These are phyloP conservation scores for Myrmecophaga tridactyla DNA, from an alignment of 2,113 vertebrate species.

Conservation along the genomic window DNA sequence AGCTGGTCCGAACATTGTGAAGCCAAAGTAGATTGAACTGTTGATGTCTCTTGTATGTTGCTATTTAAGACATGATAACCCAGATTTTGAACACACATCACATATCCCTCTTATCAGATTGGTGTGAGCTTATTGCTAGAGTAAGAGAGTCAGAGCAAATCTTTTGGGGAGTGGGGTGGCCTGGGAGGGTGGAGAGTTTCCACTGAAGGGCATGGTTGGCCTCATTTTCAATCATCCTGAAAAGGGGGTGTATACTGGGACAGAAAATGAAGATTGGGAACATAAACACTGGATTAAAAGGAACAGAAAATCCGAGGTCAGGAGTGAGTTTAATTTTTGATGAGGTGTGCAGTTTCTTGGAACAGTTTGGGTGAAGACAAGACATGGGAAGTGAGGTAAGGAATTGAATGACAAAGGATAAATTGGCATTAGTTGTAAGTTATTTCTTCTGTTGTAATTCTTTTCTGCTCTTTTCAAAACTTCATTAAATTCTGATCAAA, in stretches of 20 bases:
- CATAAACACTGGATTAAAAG: not conserved
- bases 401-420: not conserved
- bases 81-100: not conserved
- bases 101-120: not conserved
- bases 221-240: not conserved
- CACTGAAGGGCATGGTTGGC: not conserved
- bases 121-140: not conserved
- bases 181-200: not conserved
- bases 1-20: not conserved
- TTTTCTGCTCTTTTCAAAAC: not conserved
- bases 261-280: not conserved
- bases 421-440: not conserved
- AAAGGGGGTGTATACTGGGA: not conserved
- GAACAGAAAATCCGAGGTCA: not conserved
- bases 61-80: not conserved
- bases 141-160: not conserved
- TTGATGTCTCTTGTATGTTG: not conserved
- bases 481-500: not conserved
- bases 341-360: fast-evolving
- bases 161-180: fast-evolving
- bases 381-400: not conserved
- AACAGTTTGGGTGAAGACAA: fast-evolving
- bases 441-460: not conserved
- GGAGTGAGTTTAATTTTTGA: not conserved
- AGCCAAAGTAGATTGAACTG: not conserved